These are phyloP conservation scores for Calidris pygmaea DNA, from an alignment of 2,113 vertebrate genomes.

Conservation along the genomic window DNA sequence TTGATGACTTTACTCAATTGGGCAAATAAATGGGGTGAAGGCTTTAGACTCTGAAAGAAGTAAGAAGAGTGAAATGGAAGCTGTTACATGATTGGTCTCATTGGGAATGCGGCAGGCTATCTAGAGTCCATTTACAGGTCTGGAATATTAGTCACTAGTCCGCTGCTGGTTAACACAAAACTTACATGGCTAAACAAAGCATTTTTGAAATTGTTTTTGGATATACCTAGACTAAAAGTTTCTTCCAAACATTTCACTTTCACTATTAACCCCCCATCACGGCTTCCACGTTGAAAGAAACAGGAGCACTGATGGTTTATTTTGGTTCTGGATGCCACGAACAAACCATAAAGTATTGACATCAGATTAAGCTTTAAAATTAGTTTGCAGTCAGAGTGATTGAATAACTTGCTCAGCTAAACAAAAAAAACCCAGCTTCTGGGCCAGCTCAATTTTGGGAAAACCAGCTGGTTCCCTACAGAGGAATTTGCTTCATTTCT, in stretches of 20 bases:
- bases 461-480: neutral
- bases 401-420: neutral
- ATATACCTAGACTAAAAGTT: neutral
- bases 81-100: neutral
- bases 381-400: neutral
- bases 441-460: neutral
- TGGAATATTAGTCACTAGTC: neutral
- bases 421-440: neutral
- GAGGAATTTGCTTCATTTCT: neutral
- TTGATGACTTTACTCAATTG: conserved; percentile 99
- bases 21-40: conserved; percentile 95
- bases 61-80: conserved; percentile 18
- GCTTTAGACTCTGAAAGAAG: conserved; percentile 95
- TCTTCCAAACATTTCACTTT: neutral
- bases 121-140: neutral
- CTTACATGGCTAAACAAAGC: neutral
- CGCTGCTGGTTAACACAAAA: neutral
- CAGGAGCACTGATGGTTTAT: neutral
- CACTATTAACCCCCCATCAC: neutral
- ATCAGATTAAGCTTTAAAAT: neutral
- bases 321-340: neutral
- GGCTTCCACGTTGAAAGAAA: neutral
- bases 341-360: neutral
- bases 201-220: neutral
- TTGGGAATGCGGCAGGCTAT: neutral